Percentiles rank a stretch among this genome's conserved stretches.
Conservation (phyloP, 2,888 invertebrate genomes). For the Cephus rjabovi region DNA sequence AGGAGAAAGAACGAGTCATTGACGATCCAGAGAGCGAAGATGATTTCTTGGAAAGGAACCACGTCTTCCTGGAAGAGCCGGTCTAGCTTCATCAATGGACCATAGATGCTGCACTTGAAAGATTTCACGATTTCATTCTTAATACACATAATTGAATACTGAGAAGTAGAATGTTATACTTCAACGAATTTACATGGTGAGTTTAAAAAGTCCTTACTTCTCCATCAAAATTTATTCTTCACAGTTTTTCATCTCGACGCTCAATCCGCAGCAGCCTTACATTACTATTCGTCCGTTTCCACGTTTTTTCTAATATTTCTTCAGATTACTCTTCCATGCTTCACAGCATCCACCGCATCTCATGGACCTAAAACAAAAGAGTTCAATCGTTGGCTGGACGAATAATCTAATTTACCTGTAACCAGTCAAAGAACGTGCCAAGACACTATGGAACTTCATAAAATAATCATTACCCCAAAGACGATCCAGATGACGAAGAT, state of each 20-base stretch:
- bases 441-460: not conserved
- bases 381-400: constrained; percentile 32
- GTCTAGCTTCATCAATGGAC: not conserved
- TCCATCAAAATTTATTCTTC: constrained; percentile 18
- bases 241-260: constrained; percentile 10
- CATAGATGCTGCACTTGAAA: not conserved
- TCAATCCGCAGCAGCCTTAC: not conserved
- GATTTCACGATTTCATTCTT: constrained; percentile 36
- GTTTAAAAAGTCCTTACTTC: constrained; percentile 13
- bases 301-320: not conserved
- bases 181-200: constrained; percentile 27
- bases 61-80: not conserved
- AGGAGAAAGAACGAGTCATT: not conserved
- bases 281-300: not conserved
- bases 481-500: not conserved
- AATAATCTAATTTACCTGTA: constrained; percentile 36
- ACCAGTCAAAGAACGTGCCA: not conserved
- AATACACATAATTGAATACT: constrained; percentile 36
- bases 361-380: constrained; percentile 35
- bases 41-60: not conserved
- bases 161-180: constrained; percentile 35
- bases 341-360: constrained; percentile 31
- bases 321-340: constrained; percentile 24
- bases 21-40: not conserved
- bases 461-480: not conserved